These are phyloP conservation scores for Shargacucullia verbasci DNA, from an alignment of 2,888 invertebrate genomes.

Conservation along the genomic window DNA sequence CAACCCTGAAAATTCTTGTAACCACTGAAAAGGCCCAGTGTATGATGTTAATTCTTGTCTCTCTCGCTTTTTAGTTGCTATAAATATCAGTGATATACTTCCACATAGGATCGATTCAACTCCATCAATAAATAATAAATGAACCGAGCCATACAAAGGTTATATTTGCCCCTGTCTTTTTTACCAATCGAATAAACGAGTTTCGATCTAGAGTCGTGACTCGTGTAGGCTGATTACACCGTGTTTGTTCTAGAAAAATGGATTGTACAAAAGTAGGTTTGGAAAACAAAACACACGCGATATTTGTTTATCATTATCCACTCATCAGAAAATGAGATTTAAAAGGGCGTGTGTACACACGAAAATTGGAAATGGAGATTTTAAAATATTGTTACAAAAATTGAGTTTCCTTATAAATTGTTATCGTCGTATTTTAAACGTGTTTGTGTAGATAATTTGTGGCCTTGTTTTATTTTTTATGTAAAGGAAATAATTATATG, in stretches of 20 bases:
- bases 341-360: conserved; percentile 8
- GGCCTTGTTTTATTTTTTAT: too few species aligned
- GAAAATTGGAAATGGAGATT: conserved; percentile 24
- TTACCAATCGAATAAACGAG: conserved; percentile 13
- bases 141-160: conserved; percentile 7
- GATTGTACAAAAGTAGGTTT: conserved; percentile 12
- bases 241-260: conserved; percentile 36
- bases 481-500: too few species aligned
- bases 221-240: conserved; percentile 20
- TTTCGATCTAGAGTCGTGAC: conserved; percentile 13
- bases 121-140: not conserved
- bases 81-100: too few species aligned
- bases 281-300: conserved; percentile 14
- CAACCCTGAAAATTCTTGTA: too few species aligned
- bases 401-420: too few species aligned
- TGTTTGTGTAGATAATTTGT: too few species aligned
- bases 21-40: too few species aligned
- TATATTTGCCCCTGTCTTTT: conserved; percentile 6
- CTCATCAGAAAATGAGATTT: conserved; percentile 32
- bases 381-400: conserved; percentile 6
- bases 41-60: too few species aligned
- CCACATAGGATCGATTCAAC: too few species aligned
- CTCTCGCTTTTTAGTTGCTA: too few species aligned
- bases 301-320: conserved; percentile 37
- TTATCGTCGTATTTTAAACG: too few species aligned